Evolutionary conservation across 2,113 vertebrate species (phyloP).

Genomic region (Mohoua ochrocephala): DNA sequence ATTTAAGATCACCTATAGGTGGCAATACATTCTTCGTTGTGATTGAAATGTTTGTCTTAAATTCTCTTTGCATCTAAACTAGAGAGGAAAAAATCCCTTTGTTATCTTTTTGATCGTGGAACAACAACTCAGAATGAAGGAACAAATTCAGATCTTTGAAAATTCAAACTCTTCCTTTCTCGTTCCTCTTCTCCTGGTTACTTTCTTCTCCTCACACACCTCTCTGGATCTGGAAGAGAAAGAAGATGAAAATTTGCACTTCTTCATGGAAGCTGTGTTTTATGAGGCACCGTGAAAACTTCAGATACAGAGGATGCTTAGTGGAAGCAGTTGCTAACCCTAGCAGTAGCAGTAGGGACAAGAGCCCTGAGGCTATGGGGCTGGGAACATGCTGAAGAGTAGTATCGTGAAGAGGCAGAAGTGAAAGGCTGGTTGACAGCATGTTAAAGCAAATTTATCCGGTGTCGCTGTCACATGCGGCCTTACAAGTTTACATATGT

Average conservation of each 20-base stretch:
- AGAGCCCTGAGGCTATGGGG: constrained; percentile 4
- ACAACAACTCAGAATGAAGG: background rate
- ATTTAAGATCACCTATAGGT: background rate
- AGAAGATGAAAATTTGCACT: background rate
- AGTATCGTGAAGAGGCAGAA: background rate
- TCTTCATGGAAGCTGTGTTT: background rate
- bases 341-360: background rate
- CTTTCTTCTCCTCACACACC: background rate
- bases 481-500: constrained; percentile 10
- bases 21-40: background rate
- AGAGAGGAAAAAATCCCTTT: background rate
- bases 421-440: constrained; percentile 45
- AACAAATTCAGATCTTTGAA: background rate
- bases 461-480: background rate
- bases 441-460: constrained; percentile 31
- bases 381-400: constrained; percentile 15
- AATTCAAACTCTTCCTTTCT: background rate
- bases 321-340: constrained; percentile 30
- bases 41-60: constrained; percentile 2
- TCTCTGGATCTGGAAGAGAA: background rate
- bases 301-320: background rate
- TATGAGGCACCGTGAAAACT: background rate
- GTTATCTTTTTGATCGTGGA: background rate
- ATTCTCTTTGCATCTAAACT: background rate
- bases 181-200: background rate